Evolutionary conservation across 2,797 vertebrate genomes (phyloP).

Genomic region (Darevskia nairensis): DNA sequence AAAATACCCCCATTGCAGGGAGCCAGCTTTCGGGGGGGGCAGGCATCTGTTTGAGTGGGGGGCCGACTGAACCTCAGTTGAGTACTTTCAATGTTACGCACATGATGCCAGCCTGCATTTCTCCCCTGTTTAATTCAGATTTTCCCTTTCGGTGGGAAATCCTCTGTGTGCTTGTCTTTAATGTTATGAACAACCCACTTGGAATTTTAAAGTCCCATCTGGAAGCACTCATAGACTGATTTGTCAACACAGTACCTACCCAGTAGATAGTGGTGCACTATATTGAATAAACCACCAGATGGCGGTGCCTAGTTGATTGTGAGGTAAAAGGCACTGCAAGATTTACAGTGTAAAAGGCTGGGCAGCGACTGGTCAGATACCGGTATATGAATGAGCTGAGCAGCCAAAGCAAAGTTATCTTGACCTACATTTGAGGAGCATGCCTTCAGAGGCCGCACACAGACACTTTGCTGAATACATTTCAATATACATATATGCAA

Average conservation of each 20-base stretch:
- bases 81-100: no score
- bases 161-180: no score
- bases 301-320: neutral
- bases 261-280: neutral
- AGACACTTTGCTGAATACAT: neutral
- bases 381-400: neutral
- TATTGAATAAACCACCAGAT: conserved; percentile 4
- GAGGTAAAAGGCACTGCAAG: neutral
- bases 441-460: neutral
- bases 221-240: neutral
- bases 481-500: neutral
- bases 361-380: neutral
- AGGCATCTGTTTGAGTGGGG: no score
- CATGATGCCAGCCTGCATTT: no score
- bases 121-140: no score
- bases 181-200: no score
- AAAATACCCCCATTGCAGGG: no score
- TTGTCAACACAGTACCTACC: neutral
- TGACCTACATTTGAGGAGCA: neutral
- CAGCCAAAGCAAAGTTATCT: neutral
- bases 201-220: no score
- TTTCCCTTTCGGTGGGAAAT: no score
- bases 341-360: neutral
- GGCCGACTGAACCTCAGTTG: no score
- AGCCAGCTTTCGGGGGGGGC: no score